Evolutionary conservation across 2,113 vertebrate species (phyloP).

Genomic region (Pseudopodoces humilis): DNA sequence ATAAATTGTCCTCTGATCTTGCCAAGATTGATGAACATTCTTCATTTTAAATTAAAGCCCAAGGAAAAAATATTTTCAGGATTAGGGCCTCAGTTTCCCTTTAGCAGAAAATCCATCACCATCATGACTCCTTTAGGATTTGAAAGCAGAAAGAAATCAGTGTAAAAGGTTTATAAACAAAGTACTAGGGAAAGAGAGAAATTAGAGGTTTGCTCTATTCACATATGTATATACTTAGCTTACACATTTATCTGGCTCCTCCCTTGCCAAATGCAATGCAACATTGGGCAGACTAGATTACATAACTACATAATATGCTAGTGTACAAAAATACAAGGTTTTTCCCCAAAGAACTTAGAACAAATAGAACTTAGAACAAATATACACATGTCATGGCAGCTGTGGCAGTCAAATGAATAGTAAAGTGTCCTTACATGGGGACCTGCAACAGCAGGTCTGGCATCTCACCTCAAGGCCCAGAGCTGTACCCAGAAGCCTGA

Average conservation of each 20-base stretch:
- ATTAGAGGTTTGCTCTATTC: neutral
- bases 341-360: neutral
- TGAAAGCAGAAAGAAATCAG: neutral
- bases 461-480: neutral
- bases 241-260: neutral
- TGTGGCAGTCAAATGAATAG: neutral
- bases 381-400: neutral
- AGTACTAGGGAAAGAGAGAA: neutral
- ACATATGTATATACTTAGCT: neutral
- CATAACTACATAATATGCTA: neutral
- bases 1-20: neutral
- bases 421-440: neutral
- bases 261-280: neutral
- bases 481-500: neutral
- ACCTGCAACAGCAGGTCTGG: neutral
- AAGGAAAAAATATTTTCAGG: neutral
- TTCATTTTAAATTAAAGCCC: neutral
- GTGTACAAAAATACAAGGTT: neutral
- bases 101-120: neutral
- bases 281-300: neutral
- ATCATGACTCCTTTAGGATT: neutral
- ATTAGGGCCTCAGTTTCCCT: neutral
- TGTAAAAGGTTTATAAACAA: neutral
- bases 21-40: neutral
- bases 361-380: neutral